Conservation (phyloP, 2,797 vertebrate species). For the Syngnathus acus region DNA sequence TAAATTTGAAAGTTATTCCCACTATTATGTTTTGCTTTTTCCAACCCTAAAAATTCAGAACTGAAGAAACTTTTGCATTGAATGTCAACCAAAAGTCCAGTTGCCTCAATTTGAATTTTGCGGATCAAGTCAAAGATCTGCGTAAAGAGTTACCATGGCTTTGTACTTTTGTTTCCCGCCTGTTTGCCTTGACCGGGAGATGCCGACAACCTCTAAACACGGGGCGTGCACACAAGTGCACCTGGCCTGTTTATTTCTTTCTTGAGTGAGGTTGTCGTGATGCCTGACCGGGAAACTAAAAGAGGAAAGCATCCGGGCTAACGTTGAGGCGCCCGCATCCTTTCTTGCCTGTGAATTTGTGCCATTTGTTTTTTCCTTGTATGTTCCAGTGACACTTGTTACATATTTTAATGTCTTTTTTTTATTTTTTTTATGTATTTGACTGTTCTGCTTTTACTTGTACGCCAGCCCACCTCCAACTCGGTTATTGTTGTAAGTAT, state of each 20-base stretch:
- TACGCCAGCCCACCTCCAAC: slow-evolving; percentile 53
- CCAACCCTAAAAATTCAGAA: neutral
- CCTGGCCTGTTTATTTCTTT: slow-evolving; percentile 73
- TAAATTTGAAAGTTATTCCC: no score
- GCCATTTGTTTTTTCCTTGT: slow-evolving; percentile 57
- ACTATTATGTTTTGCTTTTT: neutral
- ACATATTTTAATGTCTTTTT: slow-evolving; percentile 54
- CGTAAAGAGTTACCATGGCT: slow-evolving; percentile 36
- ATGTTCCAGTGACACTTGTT: slow-evolving; percentile 61
- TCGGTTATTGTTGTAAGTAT: slow-evolving; percentile 62
- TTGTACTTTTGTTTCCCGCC: slow-evolving; percentile 32
- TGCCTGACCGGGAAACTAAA: slow-evolving; percentile 35
- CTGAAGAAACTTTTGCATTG: neutral
- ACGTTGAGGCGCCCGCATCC: slow-evolving; percentile 57
- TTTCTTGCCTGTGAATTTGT: slow-evolving; percentile 76
- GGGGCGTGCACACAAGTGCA: slow-evolving; percentile 61
- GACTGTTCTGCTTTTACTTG: slow-evolving; percentile 61
- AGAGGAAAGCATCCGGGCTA: slow-evolving; percentile 40
- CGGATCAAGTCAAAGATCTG: slow-evolving; percentile 9
- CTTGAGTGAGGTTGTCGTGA: slow-evolving; percentile 68
- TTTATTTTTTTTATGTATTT: slow-evolving; percentile 50
- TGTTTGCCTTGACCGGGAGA: slow-evolving; percentile 51
- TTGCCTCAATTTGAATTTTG: neutral
- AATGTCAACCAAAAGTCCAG: neutral
- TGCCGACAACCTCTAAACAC: slow-evolving; percentile 65